These are phyloP conservation scores for Leptodactylus fuscus DNA, from an alignment of 2,113 vertebrate species.

Conservation along the genomic window DNA sequence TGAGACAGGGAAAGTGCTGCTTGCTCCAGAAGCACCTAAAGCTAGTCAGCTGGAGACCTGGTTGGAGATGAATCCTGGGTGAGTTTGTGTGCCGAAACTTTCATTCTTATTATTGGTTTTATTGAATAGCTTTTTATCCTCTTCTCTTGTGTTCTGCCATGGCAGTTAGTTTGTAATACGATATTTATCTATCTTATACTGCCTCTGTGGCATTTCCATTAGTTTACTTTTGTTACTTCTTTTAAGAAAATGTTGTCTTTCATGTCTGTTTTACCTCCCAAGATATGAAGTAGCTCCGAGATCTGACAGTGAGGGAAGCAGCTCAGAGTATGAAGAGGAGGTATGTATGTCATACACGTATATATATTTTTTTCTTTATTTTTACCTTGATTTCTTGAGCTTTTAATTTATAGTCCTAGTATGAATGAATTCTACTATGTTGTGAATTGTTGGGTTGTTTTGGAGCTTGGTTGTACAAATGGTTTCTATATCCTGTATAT, in stretches of 20 bases:
- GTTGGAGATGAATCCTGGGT: constrained; percentile 99
- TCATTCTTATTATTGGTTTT: not conserved
- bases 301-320: constrained; percentile 96
- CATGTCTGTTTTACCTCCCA: constrained; percentile 27
- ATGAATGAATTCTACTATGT: too few relatives aligned
- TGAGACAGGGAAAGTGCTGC: constrained; percentile 93
- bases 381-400: not conserved
- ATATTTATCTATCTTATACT: not conserved
- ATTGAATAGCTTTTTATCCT: too few relatives aligned
- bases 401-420: not conserved
- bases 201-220: not conserved
- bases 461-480: too few relatives aligned
- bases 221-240: not conserved
- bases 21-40: constrained; percentile 95
- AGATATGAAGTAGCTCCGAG: constrained; percentile 97
- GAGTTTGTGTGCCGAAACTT: constrained; percentile 58
- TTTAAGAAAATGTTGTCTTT: not conserved
- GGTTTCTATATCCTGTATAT: too few relatives aligned
- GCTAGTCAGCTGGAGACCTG: constrained; percentile 97
- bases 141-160: not conserved
- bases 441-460: too few relatives aligned
- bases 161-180: not conserved
- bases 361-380: too few relatives aligned
- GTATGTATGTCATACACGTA: constrained; percentile 70
- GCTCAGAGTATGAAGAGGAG: constrained; percentile 96